phyloP scores from a whole-genome alignment of 1,140 invertebrate genomes.

The Bathynomus jamesi region DNA sequence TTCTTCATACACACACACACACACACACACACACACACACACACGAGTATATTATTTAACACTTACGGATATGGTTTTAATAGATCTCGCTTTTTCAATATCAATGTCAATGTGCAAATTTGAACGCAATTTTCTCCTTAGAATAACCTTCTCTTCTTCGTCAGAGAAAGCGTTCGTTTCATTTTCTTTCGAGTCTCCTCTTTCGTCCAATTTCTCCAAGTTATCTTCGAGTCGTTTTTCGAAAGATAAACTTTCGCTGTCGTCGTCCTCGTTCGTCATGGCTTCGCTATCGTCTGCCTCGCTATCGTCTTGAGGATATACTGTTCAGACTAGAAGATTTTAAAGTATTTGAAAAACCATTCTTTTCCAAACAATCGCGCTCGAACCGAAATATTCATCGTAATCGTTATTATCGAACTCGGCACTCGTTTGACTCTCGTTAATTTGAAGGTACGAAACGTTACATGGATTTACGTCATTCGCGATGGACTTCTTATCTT shows the following conservation, averaged over 20 bases:
- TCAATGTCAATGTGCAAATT: not conserved
- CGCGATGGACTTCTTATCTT: no score
- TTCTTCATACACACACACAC: not conserved
- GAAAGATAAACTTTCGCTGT: constrained; percentile 13
- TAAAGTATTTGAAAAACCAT: not conserved
- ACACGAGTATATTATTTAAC: not conserved
- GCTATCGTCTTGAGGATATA: not conserved
- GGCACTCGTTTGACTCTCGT: no score
- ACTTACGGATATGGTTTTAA: not conserved
- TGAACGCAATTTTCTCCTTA: not conserved
- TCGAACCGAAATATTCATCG: no score
- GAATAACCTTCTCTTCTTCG: not conserved
- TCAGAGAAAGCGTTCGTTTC: not conserved
- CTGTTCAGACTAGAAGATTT: not conserved
- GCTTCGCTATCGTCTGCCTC: not conserved
- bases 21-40: not conserved
- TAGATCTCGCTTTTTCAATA: not conserved
- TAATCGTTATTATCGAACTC: no score
- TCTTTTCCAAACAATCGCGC: no score
- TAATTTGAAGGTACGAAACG: no score
- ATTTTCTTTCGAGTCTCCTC: not conserved
- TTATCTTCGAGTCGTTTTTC: constrained; percentile 18
- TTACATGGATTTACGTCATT: no score
- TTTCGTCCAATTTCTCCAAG: constrained; percentile 12
- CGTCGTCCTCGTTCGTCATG: constrained; percentile 14